Evolutionary conservation across 2,113 vertebrate species (phyloP).

Genomic region (Cryptomyrus ogoouensis): DNA sequence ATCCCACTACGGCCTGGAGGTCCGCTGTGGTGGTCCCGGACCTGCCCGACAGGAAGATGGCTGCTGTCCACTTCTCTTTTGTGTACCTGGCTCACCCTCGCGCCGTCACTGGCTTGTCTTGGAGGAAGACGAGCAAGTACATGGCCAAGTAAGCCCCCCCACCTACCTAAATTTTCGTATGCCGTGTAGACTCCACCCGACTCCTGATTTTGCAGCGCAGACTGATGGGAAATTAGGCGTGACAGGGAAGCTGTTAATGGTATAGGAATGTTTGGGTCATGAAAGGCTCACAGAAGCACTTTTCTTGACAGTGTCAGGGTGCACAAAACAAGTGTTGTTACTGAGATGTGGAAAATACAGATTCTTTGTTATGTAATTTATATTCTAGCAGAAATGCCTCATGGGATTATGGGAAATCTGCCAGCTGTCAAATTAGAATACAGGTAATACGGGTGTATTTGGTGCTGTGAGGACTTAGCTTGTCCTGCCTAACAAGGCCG

Average conservation of each 20-base stretch:
- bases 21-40: slow-evolving; percentile 86
- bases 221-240: neutral
- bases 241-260: neutral
- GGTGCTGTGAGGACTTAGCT: neutral
- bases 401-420: neutral
- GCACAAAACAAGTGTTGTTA: neutral
- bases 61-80: slow-evolving; percentile 78
- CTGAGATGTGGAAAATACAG: neutral
- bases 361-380: neutral
- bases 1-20: slow-evolving; percentile 89
- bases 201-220: neutral
- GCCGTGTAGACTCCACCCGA: neutral
- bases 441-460: neutral
- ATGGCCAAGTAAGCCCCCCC: slow-evolving; percentile 75
- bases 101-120: slow-evolving; percentile 88
- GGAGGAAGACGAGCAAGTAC: slow-evolving; percentile 97
- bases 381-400: neutral
- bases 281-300: neutral
- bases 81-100: slow-evolving; percentile 94
- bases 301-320: neutral
- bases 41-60: slow-evolving; percentile 68
- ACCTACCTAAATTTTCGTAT: neutral
- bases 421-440: neutral
- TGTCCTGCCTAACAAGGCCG: neutral
- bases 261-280: neutral